Conservation (phyloP, 1,140 invertebrate genomes). For the Neotoxoptera formosana region DNA sequence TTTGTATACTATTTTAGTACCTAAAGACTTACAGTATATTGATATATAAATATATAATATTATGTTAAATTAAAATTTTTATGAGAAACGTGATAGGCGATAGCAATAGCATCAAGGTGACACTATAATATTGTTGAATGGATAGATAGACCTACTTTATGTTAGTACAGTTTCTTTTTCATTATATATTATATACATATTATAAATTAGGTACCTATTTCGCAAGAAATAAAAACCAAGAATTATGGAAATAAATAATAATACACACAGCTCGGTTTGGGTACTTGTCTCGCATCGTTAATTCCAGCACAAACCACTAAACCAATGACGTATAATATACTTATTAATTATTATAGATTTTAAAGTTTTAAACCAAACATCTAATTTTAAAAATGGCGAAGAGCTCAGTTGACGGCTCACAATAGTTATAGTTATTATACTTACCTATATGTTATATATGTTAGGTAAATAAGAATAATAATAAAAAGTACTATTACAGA, state of each 20-base stretch:
- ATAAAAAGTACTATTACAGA: background rate
- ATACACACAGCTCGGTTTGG: background rate
- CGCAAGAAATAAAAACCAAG: background rate
- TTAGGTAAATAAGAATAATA: background rate
- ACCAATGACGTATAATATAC: background rate
- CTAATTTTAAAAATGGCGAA: background rate
- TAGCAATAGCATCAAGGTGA: background rate
- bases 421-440: too few relatives aligned
- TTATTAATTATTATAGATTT: background rate
- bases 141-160: background rate
- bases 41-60: background rate
- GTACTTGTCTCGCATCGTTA: background rate
- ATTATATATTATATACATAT: background rate
- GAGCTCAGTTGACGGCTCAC: background rate
- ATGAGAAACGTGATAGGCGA: slow-evolving; percentile 3
- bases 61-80: background rate
- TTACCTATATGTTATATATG: background rate
- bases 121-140: background rate
- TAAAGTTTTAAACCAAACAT: background rate
- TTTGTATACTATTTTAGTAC: background rate
- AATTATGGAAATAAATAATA: background rate
- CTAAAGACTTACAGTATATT: background rate
- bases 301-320: background rate
- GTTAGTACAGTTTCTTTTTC: background rate
- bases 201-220: too few relatives aligned